These are phyloP conservation scores for Vanessa atalanta DNA, from an alignment of 1,140 invertebrate species.

Conservation along the genomic window DNA sequence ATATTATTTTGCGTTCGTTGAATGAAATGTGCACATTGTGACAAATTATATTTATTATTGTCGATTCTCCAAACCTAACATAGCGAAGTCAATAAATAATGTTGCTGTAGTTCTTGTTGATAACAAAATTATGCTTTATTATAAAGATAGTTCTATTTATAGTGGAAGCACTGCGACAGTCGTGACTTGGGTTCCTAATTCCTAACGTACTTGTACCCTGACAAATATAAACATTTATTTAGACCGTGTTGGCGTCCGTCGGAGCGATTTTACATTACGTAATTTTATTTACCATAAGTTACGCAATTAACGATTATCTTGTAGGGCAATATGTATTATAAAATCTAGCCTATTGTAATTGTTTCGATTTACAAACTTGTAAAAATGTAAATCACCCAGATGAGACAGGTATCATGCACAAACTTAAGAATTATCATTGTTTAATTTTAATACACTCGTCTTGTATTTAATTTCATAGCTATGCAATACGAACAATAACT, in stretches of 20 bases:
- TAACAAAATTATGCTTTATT: conserved; percentile 77
- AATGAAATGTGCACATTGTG: conserved; percentile 71
- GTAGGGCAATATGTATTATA: conserved; percentile 39
- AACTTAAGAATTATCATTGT: conserved; percentile 70
- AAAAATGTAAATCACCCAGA: conserved; percentile 67
- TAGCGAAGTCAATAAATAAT: conserved; percentile 70
- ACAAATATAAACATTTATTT: conserved; percentile 32
- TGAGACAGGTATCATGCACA: conserved; percentile 73
- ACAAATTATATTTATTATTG: conserved; percentile 58
- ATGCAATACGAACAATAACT: conserved; percentile 74
- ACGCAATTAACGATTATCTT: conserved; percentile 26
- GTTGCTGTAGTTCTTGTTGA: conserved; percentile 74
- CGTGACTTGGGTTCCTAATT: conserved; percentile 69
- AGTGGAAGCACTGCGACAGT: conserved; percentile 62
- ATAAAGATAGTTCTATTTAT: conserved; percentile 76
- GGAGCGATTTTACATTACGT: conserved; percentile 33
- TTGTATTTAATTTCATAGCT: conserved; percentile 63
- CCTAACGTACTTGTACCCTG: conserved; percentile 49
- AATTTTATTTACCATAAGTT: conserved; percentile 31
- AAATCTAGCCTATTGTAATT: conserved; percentile 52
- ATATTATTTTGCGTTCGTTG: conserved; percentile 27
- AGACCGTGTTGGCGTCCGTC: conserved; percentile 48
- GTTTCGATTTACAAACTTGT: conserved; percentile 61
- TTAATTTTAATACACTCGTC: conserved; percentile 54
- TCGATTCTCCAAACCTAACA: conserved; percentile 67